Evolutionary conservation across 2,797 vertebrate species (phyloP).

Genomic region (Prunella strophiata): DNA sequence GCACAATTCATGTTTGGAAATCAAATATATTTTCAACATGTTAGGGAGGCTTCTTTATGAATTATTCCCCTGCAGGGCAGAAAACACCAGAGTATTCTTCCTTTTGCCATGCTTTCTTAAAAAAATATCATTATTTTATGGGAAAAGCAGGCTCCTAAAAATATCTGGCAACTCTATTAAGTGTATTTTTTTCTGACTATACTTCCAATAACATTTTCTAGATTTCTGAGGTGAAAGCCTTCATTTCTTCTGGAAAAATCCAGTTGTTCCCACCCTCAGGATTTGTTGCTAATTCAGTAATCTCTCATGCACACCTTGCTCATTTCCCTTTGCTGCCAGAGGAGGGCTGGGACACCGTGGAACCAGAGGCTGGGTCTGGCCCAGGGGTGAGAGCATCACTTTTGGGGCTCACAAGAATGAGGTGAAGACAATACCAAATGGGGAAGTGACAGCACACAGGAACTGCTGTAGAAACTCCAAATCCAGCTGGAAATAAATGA

Average conservation of each 20-base stretch:
- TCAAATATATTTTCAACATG: background rate
- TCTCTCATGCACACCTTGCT: background rate
- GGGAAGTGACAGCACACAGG: background rate
- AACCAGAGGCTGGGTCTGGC: background rate
- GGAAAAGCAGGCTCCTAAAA: background rate
- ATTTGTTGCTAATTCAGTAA: background rate
- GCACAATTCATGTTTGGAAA: background rate
- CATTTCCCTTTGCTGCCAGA: background rate
- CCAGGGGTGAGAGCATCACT: background rate
- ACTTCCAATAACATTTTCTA: background rate
- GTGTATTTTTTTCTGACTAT: background rate
- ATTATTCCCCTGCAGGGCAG: background rate
- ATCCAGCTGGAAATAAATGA: conserved; percentile 1
- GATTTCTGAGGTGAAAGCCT: background rate
- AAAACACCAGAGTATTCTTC: background rate
- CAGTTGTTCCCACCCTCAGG: background rate
- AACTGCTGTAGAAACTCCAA: background rate
- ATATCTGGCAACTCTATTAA: background rate
- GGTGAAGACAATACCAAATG: background rate
- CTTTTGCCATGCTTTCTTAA: background rate
- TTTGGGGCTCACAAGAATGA: background rate
- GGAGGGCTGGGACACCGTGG: background rate
- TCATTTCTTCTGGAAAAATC: background rate
- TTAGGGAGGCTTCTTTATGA: background rate
- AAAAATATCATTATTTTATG: background rate